Percentiles rank a stretch among this genome's conserved stretches.
Evolutionary conservation across 2,888 invertebrate species (phyloP).

Genomic region (Micoletzkya japonica): DNA sequence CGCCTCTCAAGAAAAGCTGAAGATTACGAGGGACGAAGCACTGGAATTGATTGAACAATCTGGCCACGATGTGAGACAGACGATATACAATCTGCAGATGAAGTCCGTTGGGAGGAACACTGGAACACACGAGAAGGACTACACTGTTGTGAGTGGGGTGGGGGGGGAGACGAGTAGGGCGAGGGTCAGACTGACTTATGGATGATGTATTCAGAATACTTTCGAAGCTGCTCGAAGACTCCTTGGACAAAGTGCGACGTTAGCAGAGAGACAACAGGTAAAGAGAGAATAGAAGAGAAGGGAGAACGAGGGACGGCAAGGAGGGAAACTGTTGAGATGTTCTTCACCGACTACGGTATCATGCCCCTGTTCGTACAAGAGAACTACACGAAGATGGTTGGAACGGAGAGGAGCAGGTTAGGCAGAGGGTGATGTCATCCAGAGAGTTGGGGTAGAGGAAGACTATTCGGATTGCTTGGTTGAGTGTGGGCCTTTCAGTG

Average conservation of each 20-base stretch:
- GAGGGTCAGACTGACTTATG: neutral
- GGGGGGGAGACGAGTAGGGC: neutral
- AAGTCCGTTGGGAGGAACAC: conserved; percentile 71
- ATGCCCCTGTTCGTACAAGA: conserved; percentile 97
- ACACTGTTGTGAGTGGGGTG: conserved; percentile 73
- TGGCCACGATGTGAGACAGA: conserved; percentile 80
- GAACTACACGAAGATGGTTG: conserved; percentile 80
- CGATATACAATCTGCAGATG: conserved; percentile 80
- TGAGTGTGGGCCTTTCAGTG: neutral
- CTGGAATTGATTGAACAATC: conserved; percentile 76
- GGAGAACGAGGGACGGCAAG: no score
- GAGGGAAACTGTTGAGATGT: no score
- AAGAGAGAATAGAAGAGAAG: no score
- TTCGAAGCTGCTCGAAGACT: conserved; percentile 67
- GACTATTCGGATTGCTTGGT: neutral
- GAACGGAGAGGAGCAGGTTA: conserved; percentile 31
- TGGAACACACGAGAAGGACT: conserved; percentile 78
- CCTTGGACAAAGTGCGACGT: conserved; percentile 73
- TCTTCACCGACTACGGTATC: conserved; percentile 94
- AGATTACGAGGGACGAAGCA: conserved; percentile 75
- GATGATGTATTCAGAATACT: conserved; percentile 50
- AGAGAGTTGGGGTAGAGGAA: neutral
- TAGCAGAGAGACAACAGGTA: conserved; percentile 50
- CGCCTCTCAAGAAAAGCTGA: conserved; percentile 86
- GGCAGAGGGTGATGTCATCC: neutral